Percentiles rank a stretch among this genome's conserved stretches.
Evolutionary conservation across 2,888 invertebrate species (phyloP).

Genomic region (Aphelenchoides bicaudatus): DNA sequence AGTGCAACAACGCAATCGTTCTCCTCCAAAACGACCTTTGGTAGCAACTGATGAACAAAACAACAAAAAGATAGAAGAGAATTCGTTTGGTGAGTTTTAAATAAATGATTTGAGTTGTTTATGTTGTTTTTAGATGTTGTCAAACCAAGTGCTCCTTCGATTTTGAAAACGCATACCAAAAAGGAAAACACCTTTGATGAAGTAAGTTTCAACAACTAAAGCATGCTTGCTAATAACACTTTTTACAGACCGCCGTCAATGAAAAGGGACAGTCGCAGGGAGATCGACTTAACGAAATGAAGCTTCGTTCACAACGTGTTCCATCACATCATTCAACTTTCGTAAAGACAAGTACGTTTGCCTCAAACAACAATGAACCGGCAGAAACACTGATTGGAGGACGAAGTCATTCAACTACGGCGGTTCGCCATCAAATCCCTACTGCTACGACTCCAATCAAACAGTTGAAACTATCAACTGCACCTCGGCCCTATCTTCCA

Average conservation of each 20-base stretch:
- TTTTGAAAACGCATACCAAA: background rate
- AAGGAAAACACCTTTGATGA: conserved; percentile 2
- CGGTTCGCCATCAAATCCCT: conserved; percentile 28
- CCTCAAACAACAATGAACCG: conserved; percentile 1
- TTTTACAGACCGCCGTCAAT: conserved; percentile 43
- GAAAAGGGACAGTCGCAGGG: conserved; percentile 53
- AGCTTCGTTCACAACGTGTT: conserved; percentile 30
- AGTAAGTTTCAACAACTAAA: background rate
- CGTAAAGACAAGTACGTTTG: conserved; percentile 7
- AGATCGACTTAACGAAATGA: conserved; percentile 52
- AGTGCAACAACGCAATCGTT: background rate
- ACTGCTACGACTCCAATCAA: conserved; percentile 57
- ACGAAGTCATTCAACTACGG: background rate
- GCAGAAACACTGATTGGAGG: background rate
- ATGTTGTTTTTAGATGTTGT: background rate
- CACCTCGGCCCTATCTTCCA: conserved; percentile 15
- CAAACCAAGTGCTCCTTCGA: too few relatives aligned
- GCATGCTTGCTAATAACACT: background rate
- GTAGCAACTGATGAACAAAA: background rate
- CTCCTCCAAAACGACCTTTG: conserved; percentile 7
- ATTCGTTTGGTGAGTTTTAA: background rate
- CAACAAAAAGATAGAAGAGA: conserved; percentile 11
- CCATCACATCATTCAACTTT: background rate
- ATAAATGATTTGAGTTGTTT: background rate
- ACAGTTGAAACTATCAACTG: conserved; percentile 36